These are phyloP conservation scores for Quiscalus mexicanus DNA, from an alignment of 2,113 vertebrate species.

Conservation along the genomic window DNA sequence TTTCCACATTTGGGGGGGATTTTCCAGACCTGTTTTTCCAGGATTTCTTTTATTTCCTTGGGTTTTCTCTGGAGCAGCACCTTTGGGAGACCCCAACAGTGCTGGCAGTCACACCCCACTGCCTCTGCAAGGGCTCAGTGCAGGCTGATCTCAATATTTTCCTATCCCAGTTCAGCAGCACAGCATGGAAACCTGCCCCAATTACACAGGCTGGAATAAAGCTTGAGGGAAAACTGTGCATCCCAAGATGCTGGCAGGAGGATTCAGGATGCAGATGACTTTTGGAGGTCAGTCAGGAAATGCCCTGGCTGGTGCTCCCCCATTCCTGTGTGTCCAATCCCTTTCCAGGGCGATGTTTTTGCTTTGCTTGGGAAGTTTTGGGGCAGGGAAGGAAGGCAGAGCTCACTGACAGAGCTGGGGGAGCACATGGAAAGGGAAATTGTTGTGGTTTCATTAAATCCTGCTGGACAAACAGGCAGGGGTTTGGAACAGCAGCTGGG, in stretches of 20 bases:
- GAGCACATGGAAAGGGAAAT: not conserved
- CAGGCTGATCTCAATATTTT: not conserved
- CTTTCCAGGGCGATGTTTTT: not conserved
- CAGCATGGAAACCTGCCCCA: conserved; percentile 14
- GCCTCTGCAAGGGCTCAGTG: not conserved
- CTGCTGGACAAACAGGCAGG: rapidly evolving
- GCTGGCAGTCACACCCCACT: not conserved
- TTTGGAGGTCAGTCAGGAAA: not conserved
- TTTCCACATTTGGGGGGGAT: not conserved
- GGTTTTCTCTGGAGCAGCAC: no score
- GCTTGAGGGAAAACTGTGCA: conserved; percentile 16
- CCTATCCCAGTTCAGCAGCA: not conserved
- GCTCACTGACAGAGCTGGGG: not conserved
- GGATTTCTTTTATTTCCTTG: not conserved
- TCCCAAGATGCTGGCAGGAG: not conserved
- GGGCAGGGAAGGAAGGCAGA: not conserved
- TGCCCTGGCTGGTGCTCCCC: not conserved
- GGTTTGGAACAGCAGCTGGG: not conserved
- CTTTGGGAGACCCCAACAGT: not conserved
- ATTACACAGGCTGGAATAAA: not conserved
- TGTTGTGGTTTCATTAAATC: not conserved
- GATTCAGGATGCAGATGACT: not conserved
- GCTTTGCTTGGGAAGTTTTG: not conserved
- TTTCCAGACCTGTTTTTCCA: not conserved
- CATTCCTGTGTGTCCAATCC: rapidly evolving